These are phyloP conservation scores for Pyrocoelia pectoralis DNA, from an alignment of 2,888 invertebrate species.

Conservation along the genomic window DNA sequence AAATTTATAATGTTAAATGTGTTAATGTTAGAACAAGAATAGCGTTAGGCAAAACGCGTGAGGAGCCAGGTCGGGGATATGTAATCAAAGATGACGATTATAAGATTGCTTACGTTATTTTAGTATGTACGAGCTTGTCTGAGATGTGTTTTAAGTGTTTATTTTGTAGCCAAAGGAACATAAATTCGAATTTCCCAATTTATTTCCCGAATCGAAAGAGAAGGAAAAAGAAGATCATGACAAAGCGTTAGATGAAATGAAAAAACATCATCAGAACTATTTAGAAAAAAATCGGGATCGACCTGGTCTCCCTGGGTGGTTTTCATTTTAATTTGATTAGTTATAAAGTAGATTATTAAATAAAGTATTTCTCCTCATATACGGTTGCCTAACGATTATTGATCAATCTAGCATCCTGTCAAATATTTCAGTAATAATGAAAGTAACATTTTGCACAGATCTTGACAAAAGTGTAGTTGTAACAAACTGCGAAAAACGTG, in stretches of 20 bases:
- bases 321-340: constrained; percentile 66
- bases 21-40: constrained; percentile 80
- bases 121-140: constrained; percentile 64
- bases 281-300: constrained; percentile 71
- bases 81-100: constrained; percentile 83
- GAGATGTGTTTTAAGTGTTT: not conserved
- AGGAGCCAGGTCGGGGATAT: constrained; percentile 68
- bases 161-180: constrained; percentile 72
- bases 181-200: constrained; percentile 79
- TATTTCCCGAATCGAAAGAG: constrained; percentile 65
- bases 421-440: constrained; percentile 50
- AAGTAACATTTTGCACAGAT: constrained; percentile 80
- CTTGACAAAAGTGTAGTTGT: constrained; percentile 93
- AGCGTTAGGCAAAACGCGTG: constrained; percentile 71
- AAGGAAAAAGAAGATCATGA: constrained; percentile 67
- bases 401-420: constrained; percentile 34
- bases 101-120: constrained; percentile 79
- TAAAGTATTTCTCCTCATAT: constrained; percentile 42
- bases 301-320: constrained; percentile 82
- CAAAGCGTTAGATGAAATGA: constrained; percentile 69
- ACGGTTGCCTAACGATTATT: constrained; percentile 27
- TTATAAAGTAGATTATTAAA: not conserved
- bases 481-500: constrained; percentile 90
- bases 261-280: constrained; percentile 67
- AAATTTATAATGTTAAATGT: constrained; percentile 90